Evolutionary conservation across 2,797 vertebrate genomes (phyloP).

Genomic region (Onychomys leucogaster): DNA sequence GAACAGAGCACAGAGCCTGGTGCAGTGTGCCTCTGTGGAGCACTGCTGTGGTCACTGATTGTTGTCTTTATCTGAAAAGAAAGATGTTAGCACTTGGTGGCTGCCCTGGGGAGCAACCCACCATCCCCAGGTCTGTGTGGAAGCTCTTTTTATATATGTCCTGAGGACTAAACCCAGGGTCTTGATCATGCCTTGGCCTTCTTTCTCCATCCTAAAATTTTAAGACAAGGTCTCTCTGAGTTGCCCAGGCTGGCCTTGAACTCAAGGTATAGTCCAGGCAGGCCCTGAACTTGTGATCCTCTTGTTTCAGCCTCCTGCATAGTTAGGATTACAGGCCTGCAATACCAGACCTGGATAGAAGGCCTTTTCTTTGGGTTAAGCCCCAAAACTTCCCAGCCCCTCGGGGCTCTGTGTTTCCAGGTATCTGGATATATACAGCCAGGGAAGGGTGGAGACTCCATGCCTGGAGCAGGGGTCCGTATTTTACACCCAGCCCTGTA

Average conservation of each 20-base stretch:
- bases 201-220: neutral
- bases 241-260: neutral
- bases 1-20: neutral
- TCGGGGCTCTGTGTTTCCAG: neutral
- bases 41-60: neutral
- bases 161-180: neutral
- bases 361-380: conserved; percentile 22
- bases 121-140: neutral
- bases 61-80: neutral
- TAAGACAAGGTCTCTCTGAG: neutral
- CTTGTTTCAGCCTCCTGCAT: neutral
- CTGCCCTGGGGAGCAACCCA: neutral
- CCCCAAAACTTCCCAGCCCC: neutral
- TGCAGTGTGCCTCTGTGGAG: neutral
- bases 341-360: neutral
- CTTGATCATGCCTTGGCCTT: neutral
- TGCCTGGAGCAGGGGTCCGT: neutral
- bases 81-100: neutral
- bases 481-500: neutral
- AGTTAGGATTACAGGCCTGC: neutral
- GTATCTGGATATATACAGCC: neutral
- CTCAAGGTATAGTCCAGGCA: neutral
- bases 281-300: neutral
- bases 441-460: neutral
- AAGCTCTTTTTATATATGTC: neutral